Evolutionary conservation across 2,797 vertebrate genomes (phyloP).

Genomic region (Notolabrus celidotus): DNA sequence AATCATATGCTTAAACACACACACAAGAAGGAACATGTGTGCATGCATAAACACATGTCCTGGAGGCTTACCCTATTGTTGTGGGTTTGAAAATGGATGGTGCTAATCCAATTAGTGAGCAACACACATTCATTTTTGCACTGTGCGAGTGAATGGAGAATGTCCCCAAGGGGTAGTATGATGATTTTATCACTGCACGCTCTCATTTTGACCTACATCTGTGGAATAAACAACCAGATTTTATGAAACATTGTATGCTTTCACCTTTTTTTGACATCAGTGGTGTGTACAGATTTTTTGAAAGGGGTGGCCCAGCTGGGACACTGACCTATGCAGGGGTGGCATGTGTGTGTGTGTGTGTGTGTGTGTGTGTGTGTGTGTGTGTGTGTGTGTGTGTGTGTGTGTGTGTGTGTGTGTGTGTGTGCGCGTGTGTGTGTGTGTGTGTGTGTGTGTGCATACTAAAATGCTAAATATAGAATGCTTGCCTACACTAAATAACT

Average conservation of each 20-base stretch:
- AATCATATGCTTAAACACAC: slow-evolving; percentile 30
- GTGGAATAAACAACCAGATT: not conserved
- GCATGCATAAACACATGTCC: slow-evolving; percentile 28
- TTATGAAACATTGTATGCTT: not conserved
- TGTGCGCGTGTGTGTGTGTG: too few species aligned
- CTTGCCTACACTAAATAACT: too few species aligned
- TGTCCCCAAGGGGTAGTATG: slow-evolving; percentile 5
- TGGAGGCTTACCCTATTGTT: slow-evolving; percentile 54
- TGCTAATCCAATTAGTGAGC: slow-evolving; percentile 73
- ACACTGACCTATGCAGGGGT: not conserved
- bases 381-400: too few species aligned
- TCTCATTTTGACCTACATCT: slow-evolving; percentile 26
- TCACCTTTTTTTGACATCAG: not conserved
- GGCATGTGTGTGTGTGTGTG: too few species aligned
- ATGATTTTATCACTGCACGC: slow-evolving; percentile 4
- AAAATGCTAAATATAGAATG: too few species aligned
- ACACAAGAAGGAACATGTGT: slow-evolving; percentile 12
- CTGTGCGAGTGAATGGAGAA: slow-evolving; percentile 36
- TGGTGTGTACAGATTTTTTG: not conserved
- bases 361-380: too few species aligned
- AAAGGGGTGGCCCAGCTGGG: not conserved
- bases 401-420: too few species aligned
- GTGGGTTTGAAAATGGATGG: slow-evolving; percentile 58
- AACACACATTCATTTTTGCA: slow-evolving; percentile 47
- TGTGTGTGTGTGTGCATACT: too few species aligned